These are phyloP conservation scores for Trachythela sp. DNA, from an alignment of 64 coral and sea anemone genomes.

Conservation along the genomic window DNA sequence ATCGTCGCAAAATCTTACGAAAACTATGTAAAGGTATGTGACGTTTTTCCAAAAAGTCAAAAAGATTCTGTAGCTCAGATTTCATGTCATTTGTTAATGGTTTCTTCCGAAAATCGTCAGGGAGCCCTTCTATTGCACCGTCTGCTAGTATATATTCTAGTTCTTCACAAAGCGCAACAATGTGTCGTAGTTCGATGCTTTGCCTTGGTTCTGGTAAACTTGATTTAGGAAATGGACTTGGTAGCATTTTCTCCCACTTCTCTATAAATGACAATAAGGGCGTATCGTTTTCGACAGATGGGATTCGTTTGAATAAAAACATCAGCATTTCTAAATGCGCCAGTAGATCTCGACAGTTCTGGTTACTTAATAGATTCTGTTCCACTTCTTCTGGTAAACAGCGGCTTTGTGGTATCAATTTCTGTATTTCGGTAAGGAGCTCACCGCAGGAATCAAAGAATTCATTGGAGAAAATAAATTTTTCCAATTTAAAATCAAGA, in stretches of 20 bases:
- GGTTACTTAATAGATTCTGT: constrained; percentile 23
- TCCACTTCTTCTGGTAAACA: constrained; percentile 19
- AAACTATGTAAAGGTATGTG: too few species aligned
- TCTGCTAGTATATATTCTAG: constrained; percentile 62
- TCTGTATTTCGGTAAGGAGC: constrained; percentile 53
- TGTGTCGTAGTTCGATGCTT: constrained; percentile 35
- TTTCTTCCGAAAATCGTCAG: constrained; percentile 35
- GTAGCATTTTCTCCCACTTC: constrained; percentile 24
- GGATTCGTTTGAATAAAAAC: constrained; percentile 47
- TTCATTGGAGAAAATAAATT: constrained; percentile 65
- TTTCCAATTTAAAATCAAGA: constrained; percentile 37
- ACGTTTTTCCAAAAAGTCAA: too few species aligned
- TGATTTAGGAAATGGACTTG: constrained; percentile 41
- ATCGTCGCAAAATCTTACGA: too few species aligned
- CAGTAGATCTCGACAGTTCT: constrained; percentile 43
- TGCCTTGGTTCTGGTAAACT: constrained; percentile 38
- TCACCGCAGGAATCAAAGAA: constrained; percentile 67
- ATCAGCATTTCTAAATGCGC: constrained; percentile 66
- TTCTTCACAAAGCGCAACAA: constrained; percentile 51
- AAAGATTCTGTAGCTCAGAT: not conserved
- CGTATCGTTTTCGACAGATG: constrained; percentile 7
- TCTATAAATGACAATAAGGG: constrained; percentile 33
- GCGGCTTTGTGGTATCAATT: constrained; percentile 41
- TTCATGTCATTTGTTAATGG: constrained; percentile 21
- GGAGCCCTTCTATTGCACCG: constrained; percentile 44